A percentile compares a stretch with the other conserved stretches of the same genome.
phyloP scores from a whole-genome alignment of 2,797 vertebrate species.

The Apogon hyalosoma region DNA sequence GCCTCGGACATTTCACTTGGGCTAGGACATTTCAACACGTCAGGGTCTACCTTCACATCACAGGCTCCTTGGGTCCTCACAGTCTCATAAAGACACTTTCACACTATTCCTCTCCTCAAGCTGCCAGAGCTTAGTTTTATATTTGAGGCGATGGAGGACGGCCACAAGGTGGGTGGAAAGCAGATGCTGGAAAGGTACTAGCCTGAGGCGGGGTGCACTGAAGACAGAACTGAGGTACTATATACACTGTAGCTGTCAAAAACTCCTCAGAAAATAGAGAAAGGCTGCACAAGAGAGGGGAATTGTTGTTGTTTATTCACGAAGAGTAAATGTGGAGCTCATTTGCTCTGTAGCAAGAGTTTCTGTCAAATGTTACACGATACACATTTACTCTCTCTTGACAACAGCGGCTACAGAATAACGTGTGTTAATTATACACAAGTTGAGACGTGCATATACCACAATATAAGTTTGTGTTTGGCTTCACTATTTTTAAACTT shows the following conservation, averaged over 20 bases:
- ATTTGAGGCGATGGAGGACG: constrained; percentile 6
- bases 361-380: not conserved
- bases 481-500: not conserved
- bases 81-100: constrained; percentile 2
- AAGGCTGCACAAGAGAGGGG: too few species aligned
- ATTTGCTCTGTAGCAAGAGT: not conserved
- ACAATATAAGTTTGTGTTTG: constrained; percentile 1
- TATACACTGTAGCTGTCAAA: too few species aligned
- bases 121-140: constrained; percentile 1
- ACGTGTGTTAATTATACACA: not conserved
- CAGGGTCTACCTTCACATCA: constrained; percentile 20
- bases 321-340: not conserved
- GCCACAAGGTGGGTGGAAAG: constrained; percentile 1
- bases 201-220: too few species aligned
- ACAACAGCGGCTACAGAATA: not conserved
- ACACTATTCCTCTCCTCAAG: constrained; percentile 1
- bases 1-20: constrained; percentile 4
- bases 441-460: not conserved
- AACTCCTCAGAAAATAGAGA: too few species aligned
- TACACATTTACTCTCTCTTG: not conserved
- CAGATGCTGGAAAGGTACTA: constrained; percentile 2
- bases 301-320: not conserved
- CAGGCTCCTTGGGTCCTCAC: not conserved
- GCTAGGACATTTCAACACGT: constrained; percentile 42
- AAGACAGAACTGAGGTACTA: too few species aligned